Base-by-base conservation (phyloP, 2,797 vertebrate species). In the Streptopelia turtur region DNA sequence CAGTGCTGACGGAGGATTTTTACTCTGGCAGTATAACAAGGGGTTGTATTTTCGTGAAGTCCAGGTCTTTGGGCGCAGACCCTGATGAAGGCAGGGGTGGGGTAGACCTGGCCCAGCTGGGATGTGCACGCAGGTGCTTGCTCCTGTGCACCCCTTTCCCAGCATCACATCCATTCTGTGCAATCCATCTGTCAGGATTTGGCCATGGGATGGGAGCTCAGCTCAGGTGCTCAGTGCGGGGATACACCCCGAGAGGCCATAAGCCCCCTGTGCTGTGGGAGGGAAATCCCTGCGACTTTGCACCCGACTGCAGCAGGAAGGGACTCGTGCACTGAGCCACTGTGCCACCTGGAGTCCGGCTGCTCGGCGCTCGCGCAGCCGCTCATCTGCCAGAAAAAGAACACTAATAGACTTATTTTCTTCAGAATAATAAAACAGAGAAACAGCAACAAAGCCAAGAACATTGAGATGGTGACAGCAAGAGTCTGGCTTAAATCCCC, bases 401-500 rank as follows among this genome's bases (percentile, higher is more conserved):
- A 56, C 59, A 43, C 37, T 53, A 37, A 49, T 63, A 76, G 82
- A 64, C 74, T 76, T 68, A 59, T 86, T 93, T 87, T 85, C 83
- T 94, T 81, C 80, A 70, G 89, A 91, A 86, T 88, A 94, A 93
- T 88, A 81, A 88, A 93, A 56, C 56, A 94, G 52, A 41, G 87
- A 66, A 95, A 72, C 39, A 52, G 79, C 53, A 94, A 90, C 93
- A 90, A 93, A 94, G 93, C 93, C 94, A 94, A 90, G 85, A 96
- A 95, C 56, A 33, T 3, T 60, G 82, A 90, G 65, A 85, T 55
- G n/a, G 85, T 91, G 89, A 77, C 91, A 86, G 94, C 35, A 64
- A 96, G 76, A 91, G 83, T 77, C 95, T 90, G 91, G 83, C 47
- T 95, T 84, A 55, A 88, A 83, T 63, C 70, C 69, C 79, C 43